phyloP scores from a whole-genome alignment of 1,140 invertebrate species.

The Drosophila tropicalis region DNA sequence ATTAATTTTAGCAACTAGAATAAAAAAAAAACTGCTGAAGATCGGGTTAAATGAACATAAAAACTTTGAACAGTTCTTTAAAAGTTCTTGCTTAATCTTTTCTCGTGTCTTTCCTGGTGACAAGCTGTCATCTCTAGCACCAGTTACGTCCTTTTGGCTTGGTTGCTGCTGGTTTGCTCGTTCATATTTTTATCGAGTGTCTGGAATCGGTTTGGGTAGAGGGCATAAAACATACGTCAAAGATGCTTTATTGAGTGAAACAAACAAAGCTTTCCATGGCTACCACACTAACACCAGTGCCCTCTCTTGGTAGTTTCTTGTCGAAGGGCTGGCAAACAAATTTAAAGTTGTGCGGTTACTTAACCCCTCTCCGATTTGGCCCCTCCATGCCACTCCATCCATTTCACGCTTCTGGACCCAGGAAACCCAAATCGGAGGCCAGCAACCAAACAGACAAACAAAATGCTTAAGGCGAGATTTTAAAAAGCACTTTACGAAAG shows the following conservation, averaged over 20 bases:
- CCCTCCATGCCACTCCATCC: background rate
- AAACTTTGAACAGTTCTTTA: background rate
- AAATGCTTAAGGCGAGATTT: constrained; percentile 69
- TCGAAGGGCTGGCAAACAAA: constrained; percentile 57
- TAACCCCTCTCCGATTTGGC: constrained; percentile 19
- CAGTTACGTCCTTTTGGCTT: constrained; percentile 30
- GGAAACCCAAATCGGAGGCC: constrained; percentile 32
- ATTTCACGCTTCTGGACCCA: constrained; percentile 5
- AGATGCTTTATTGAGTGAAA: constrained; percentile 77
- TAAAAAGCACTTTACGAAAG: constrained; percentile 77
- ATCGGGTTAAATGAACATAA: background rate
- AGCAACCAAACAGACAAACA: constrained; percentile 67
- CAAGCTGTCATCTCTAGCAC: constrained; percentile 4
- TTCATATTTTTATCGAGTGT: constrained; percentile 64
- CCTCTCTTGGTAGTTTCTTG: constrained; percentile 10
- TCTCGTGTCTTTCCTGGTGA: background rate
- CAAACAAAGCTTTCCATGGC: constrained; percentile 55
- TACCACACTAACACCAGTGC: background rate
- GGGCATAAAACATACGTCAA: constrained; percentile 61
- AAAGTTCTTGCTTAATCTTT: background rate
- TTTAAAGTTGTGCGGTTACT: constrained; percentile 78
- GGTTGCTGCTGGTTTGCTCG: constrained; percentile 23
- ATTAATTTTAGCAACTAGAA: background rate
- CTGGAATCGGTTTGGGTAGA: constrained; percentile 14
- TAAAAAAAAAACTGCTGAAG: too few relatives aligned